Base-by-base conservation (phyloP, 2,888 invertebrate genomes). In the Diloba caeruleocephala region DNA sequence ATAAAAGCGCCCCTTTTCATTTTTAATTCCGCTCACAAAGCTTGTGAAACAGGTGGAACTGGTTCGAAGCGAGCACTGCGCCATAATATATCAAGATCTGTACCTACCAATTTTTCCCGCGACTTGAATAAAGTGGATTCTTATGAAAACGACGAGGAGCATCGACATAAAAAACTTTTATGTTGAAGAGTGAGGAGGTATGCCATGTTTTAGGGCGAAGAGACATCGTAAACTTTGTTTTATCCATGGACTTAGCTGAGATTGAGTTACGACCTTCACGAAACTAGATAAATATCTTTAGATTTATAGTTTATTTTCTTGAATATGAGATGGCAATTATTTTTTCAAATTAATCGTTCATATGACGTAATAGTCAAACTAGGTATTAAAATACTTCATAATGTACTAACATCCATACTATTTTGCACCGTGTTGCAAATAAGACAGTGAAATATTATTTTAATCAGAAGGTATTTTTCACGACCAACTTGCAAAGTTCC, bases 111-210 rank as follows among this genome's bases (percentile, higher is more conserved):
- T 56, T 53, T 61, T 64, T 65, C 38, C 31, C 29, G 37, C 34
- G 44, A 38, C 33, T 54, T 51, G 41, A 61, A 59, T 49, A 53
- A 42, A 61, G 62, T 61, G 54, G 60, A 57, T 71, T 73, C 56
- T 71, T 67, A 69, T 50, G 58, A 71, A 71, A 74, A 72, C 65
- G 50, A 53, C 44, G 49, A 61, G 63, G 48, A 57, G 57, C 45
- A 48, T 33, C 28, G 50, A 48, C 59, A 73, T 75, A 78, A 79
- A 79, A 74, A 72, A 69, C 55, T 82, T 83, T 79, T 80, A 80
- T 79, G 78, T 78, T 74, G 82, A 79, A 79, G 78, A 78, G 74
- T 76, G 75, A 80, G 73, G 65, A 79, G 74, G 71, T 53, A 63
- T 58, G 71, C 57, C 67, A 67, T 71, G 71, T 78, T 73, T 76